Evolutionary conservation across 1,140 invertebrate genomes (phyloP).

Genomic region (Zaprionus gabonicus): DNA sequence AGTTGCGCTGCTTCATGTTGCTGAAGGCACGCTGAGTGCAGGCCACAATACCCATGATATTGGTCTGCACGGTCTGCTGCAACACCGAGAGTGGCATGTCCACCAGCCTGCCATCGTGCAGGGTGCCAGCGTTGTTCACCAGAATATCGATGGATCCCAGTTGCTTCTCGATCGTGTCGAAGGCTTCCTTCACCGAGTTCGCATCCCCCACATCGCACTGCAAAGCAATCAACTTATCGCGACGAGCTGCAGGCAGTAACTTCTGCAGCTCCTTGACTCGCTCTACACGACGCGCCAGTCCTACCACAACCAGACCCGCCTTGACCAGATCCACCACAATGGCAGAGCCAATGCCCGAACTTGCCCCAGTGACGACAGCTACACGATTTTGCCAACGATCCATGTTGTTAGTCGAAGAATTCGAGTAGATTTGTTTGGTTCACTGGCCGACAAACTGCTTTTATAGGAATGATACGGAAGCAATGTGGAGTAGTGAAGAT

Average conservation of each 20-base stretch:
- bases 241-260: conserved; percentile 44
- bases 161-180: conserved; percentile 87
- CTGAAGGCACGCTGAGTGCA: conserved; percentile 88
- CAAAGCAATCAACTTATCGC: conserved; percentile 85
- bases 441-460: conserved; percentile 13
- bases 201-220: conserved; percentile 88
- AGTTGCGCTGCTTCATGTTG: conserved; percentile 88
- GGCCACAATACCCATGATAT: conserved; percentile 88
- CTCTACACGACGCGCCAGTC: conserved; percentile 88
- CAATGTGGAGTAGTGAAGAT: not conserved
- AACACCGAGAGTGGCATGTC: conserved; percentile 76
- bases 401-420: conserved; percentile 84
- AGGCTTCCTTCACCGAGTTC: conserved; percentile 88
- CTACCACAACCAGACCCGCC: conserved; percentile 88
- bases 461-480: conserved; percentile 38
- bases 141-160: conserved; percentile 89
- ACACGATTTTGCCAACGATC: conserved; percentile 88
- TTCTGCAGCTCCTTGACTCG: conserved; percentile 85
- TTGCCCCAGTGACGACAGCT: conserved; percentile 90
- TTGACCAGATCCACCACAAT: conserved; percentile 86
- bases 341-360: conserved; percentile 89
- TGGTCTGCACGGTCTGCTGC: conserved; percentile 88
- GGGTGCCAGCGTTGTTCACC: conserved; percentile 90
- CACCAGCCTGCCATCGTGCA: conserved; percentile 81
- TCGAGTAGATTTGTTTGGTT: conserved; percentile 2